A percentile compares a stretch with the other conserved stretches of the same genome.
These are phyloP conservation scores for Monochamus saltuarius DNA, from an alignment of 1,140 invertebrate species.

Conservation along the genomic window DNA sequence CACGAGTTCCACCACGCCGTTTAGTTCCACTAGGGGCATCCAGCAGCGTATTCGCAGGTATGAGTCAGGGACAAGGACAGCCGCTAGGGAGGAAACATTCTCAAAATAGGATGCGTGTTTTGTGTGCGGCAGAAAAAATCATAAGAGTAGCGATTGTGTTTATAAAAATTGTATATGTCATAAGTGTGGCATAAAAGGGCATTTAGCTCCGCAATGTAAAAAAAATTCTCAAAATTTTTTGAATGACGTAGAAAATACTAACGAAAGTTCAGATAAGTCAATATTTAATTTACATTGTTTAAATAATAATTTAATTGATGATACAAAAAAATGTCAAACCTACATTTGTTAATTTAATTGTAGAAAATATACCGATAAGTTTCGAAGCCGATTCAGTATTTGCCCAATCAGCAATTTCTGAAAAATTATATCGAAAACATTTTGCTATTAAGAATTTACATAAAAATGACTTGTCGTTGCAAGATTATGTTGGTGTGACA, in stretches of 20 bases:
- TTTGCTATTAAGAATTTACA: conserved; percentile 20
- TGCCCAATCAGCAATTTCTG: conserved; percentile 21
- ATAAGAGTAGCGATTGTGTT: conserved; percentile 2
- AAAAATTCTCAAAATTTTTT: conserved; percentile 17
- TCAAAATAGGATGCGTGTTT: neutral
- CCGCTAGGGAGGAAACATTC: neutral
- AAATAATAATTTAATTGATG: too few relatives aligned
- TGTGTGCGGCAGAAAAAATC: conserved; percentile 12
- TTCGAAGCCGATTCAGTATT: too few relatives aligned
- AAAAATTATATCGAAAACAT: conserved; percentile 28
- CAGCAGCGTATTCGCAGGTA: too few relatives aligned
- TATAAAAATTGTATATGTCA: conserved; percentile 17
- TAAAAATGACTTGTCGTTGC: conserved; percentile 20
- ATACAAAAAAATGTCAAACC: conserved; percentile 19
- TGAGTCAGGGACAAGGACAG: too few relatives aligned
- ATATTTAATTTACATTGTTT: too few relatives aligned
- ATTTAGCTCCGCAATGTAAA: too few relatives aligned
- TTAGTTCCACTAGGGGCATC: neutral
- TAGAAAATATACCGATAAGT: conserved; percentile 21
- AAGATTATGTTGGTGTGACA: conserved; percentile 17
- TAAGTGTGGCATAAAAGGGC: conserved; percentile 16
- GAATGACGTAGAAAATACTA: neutral
- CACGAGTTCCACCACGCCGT: neutral
- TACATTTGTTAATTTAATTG: conserved; percentile 20
- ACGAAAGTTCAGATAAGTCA: neutral